phyloP scores from a whole-genome alignment of 30 jellyfish, hydroid and myxozoan genomes.

The Pseudorhiza aurosa region DNA sequence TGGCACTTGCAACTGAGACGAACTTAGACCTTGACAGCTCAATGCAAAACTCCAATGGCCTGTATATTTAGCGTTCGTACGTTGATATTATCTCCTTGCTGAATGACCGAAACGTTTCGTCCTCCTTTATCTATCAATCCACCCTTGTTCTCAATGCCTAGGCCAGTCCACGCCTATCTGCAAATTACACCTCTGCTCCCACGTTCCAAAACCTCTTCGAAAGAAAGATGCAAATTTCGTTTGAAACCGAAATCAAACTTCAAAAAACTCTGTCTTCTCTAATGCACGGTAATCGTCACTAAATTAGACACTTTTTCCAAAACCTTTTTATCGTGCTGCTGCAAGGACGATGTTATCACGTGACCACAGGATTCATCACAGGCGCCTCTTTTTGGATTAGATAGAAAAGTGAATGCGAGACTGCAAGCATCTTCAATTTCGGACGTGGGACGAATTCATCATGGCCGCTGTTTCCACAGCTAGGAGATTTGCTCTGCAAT shows the following conservation, averaged over 20 bases:
- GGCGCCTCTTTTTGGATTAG: constrained; percentile 4
- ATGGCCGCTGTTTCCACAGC: constrained; percentile 34
- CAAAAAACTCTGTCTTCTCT: neutral
- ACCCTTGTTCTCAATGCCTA: neutral
- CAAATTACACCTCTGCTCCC: neutral
- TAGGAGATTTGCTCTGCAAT: constrained; percentile 21
- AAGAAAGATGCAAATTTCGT: neutral
- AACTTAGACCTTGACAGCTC: no score
- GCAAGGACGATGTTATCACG: neutral
- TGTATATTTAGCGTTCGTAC: no score
- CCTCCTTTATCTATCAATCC: no score
- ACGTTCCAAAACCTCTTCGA: neutral
- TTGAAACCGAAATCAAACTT: no score
- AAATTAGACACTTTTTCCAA: neutral
- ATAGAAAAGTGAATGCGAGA: no score
- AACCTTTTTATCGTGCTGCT: neutral
- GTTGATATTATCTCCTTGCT: no score
- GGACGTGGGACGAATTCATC: constrained; percentile 40
- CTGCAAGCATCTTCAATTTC: no score
- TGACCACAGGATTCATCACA: neutral
- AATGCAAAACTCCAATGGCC: no score
- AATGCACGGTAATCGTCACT: neutral
- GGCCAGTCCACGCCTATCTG: constrained; percentile 31
- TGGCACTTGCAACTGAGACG: no score
- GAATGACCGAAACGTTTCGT: no score